Evolutionary conservation across 2,888 invertebrate genomes (phyloP), one percentile per base, ranked within the genome.

Genomic region (Mimachlamys varia): DNA sequence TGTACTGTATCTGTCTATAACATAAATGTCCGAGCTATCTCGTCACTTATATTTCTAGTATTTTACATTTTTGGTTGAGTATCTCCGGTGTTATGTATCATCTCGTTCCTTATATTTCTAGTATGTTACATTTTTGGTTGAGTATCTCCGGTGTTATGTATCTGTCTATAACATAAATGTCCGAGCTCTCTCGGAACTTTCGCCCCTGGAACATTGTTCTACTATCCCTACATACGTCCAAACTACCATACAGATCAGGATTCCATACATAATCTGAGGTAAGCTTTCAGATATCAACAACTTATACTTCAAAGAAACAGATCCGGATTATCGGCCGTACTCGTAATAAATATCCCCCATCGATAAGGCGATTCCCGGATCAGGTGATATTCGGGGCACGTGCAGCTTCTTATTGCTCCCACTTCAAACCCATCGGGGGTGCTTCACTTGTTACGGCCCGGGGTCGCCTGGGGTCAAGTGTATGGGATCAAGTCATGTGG

Each of bases 241-340:
- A 53, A 15, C 3, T 53, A 2, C 3, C 53, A 19, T 58, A 58
- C 58, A 58, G 19, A 58, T 22, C 22, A 22, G n/a, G 58, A 62
- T 27, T 44, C 62, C 17, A 27, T 33, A 76, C 76, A 76, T 7
- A 27, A 10, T 33, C 76, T 17, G 27, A 33, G 17, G 76, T 33
- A 76, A 76, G 76, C 27, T 27, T 27, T 76, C 33, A 33, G 76
- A 76, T 76, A 76, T 33, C 13, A 33, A 33, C 33, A 27, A 27
- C n/a, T n/a, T n/a, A 76, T 76, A 76, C 76, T 76, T 76, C 76
- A 76, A 76, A 76, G 76, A 76, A 76, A 33, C 76, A 33, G 76
- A 12, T 33, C 76, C 10, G 4, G 76, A 76, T 76, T 33, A 76
- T 76, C 76, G 27, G 0, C 27, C 27, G 22, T 33, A 27, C 33